Evolutionary conservation across 2,797 vertebrate species (phyloP).

Genomic region (Apogon hyalosoma): DNA sequence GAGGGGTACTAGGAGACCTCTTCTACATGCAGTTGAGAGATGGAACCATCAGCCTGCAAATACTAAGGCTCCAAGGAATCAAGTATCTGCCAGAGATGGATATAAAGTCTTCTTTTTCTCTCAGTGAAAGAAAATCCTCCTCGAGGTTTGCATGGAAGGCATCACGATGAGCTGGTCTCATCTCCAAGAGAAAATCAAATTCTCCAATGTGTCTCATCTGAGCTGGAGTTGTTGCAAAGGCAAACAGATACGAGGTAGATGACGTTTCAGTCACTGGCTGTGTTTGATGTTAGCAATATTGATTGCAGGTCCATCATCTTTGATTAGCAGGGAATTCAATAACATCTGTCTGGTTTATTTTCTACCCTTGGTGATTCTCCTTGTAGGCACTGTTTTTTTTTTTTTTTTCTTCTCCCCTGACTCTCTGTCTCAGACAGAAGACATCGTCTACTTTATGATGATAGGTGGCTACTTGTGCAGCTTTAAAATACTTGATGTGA

Average conservation of each 20-base stretch:
- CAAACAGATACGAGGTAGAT: conserved; percentile 3
- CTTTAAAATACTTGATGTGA: not conserved
- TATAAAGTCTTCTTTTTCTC: conserved; percentile 47
- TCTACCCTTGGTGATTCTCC: not conserved
- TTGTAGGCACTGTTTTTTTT: too few relatives aligned
- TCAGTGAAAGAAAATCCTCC: conserved; percentile 41
- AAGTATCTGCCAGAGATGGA: conserved; percentile 44
- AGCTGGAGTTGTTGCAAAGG: conserved; percentile 2
- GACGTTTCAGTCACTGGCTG: not conserved
- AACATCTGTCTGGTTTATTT: not conserved
- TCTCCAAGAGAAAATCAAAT: conserved; percentile 26
- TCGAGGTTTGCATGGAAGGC: conserved; percentile 18
- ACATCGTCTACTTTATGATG: not conserved
- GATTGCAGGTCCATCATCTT: conserved; percentile 10
- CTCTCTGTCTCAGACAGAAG: not conserved
- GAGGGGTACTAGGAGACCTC: conserved; percentile 38
- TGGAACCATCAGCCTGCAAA: too few relatives aligned
- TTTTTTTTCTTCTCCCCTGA: not conserved
- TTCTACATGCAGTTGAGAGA: conserved; percentile 11
- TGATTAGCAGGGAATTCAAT: conserved; percentile 5
- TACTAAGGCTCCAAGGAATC: conserved; percentile 49
- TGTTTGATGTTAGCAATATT: conserved; percentile 12
- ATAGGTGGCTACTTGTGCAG: not conserved
- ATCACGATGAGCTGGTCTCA: conserved; percentile 26
- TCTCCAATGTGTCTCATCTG: not conserved